Evolutionary conservation across 2,888 invertebrate species (phyloP), one percentile per base, ranked within the genome.

Genomic region (Sympetrum striolatum): DNA sequence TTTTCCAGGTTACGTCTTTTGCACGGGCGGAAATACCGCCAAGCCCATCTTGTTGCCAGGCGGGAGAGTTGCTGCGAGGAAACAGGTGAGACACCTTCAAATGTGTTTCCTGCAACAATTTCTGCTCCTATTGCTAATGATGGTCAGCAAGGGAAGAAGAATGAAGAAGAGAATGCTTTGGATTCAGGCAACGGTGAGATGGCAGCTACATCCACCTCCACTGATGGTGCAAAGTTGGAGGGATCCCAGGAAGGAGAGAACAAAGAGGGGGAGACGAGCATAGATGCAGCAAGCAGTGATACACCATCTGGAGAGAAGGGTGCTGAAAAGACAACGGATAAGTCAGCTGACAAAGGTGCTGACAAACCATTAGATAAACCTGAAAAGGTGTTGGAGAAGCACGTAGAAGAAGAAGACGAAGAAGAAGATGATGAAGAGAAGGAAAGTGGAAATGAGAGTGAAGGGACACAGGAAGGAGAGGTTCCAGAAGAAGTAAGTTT

Each of bases 401-500:
- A 91, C n/a, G 92, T 92, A 37, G 92, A 93, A 48, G 92, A 92
- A 58, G 93, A 93, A 82, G 93, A 93, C 90, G 91, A 91, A 64
- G 96, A 96, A 0, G 96, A 96, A 82, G 95, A 95, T 90, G 97
- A 96, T 90, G 96, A 96, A 91, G 96, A 96, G 82, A 95, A 97
- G 39, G 92, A 92, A 93, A 97, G 97, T 91, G 98, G 97, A 92
- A 96, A 97, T 93, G 98, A 98, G 93, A 98, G 98, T 93, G 97
- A 98, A 92, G 97, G 97, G 0, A 97, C 97, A 0, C 97, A 97
- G 92, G 92, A 92, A 79, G 91, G 90, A 79, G 91, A 91, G 53
- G 91, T 91, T 37, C 97, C 97, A 0, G 98, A 98, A 93, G 98
- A 98, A 95, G 96, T 96, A 92, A 91, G 91, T 91, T 15, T 53